Base-by-base conservation (phyloP, 2,888 invertebrate species). In the Oligia fasciuncula region DNA sequence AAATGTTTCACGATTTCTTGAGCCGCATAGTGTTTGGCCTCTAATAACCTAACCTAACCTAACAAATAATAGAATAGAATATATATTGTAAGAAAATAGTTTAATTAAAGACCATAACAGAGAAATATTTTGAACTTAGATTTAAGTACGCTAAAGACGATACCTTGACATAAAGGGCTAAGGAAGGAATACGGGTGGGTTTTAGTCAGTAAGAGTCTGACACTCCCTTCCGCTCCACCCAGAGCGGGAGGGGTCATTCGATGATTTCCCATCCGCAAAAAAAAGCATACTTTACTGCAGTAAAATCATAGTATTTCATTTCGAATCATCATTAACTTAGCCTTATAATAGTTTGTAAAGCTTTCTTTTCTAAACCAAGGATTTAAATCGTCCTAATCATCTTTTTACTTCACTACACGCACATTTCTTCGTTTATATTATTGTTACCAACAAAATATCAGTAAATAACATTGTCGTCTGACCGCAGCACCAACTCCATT, bases 21-120 rank as follows among this genome's bases (percentile, higher is more conserved):
- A 0, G 98, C 97, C 14, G 99, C 99, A 95, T 98, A 99, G 94
- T 99, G 99, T n/a, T 98, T 97, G 17, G 97, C 97, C 77, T 98
- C 97, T n/a, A n/a, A n/a, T n/a, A n/a, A n/a, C n/a, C n/a, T n/a
- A n/a, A n/a, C n/a, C n/a, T n/a, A n/a, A n/a, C n/a, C n/a, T n/a
- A 83, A 80, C 51, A 69, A 63, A 23, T 13, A 40, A 40, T 40
- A 40, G 40, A 40, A 40, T 40, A 5, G 5, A 40, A 40, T 40
- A 40, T 40, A 29, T 29, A 29, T 29, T 29, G 1, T 29, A 29
- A 29, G 29, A 29, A 29, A 29, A 29, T 29, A 29, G 29, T 29
- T 29, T 29, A 29, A 1, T 29, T 29, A 29, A 29, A 29, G 1
- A 29, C 29, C 29, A 29, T 29, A 29, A 29, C 29, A 17, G 2